Base-by-base conservation (phyloP, 2,888 invertebrate genomes). In the Cephus sareptanus region DNA sequence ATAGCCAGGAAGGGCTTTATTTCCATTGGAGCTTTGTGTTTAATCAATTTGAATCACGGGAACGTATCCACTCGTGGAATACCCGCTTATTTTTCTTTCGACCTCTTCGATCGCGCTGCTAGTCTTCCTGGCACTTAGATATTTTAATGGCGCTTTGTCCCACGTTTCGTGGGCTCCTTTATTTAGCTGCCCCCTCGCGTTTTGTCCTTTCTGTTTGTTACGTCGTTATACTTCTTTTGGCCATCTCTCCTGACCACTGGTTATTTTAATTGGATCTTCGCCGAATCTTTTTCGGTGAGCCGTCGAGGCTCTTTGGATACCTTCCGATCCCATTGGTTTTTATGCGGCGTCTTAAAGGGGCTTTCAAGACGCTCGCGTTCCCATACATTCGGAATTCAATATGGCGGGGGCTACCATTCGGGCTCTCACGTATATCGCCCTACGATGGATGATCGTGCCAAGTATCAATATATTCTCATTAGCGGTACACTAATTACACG, bases 251-350 rank as follows among this genome's bases (percentile, higher is more conserved):
- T 86, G 87, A 87, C 89, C 89, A 87, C 88, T 88, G 89, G 90
- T 89, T 90, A 91, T 90, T 91, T 91, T 91, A 91, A 91, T 91
- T 91, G 91, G 91, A 91, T 91, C 91, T 91, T 90, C 89, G 90
- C 84, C 89, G 89, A 89, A 89, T 88, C 87, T 83, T 83, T 83
- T 82, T 79, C 71, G n/a, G 74, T 30, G 35, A 74, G 35, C 74
- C 74, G 37, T 34, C 74, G 74, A 74, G 74, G 37, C 34, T 80
- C 76, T 76, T 77, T 69, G 80, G 80, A 84, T 81, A 81, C 80
- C 79, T 34, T 77, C 70, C 78, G 73, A 79, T 79, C 76, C 75
- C 71, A 71, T 71, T 71, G 71, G 71, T 71, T 71, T 71, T 71
- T 71, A 71, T 71, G 71, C 71, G 71, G 33, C 77, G 77, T 75